Percentiles rank a stretch among this genome's conserved stretches.
Evolutionary conservation across 2,888 invertebrate species (phyloP).

Genomic region (Deroplatys truncata): DNA sequence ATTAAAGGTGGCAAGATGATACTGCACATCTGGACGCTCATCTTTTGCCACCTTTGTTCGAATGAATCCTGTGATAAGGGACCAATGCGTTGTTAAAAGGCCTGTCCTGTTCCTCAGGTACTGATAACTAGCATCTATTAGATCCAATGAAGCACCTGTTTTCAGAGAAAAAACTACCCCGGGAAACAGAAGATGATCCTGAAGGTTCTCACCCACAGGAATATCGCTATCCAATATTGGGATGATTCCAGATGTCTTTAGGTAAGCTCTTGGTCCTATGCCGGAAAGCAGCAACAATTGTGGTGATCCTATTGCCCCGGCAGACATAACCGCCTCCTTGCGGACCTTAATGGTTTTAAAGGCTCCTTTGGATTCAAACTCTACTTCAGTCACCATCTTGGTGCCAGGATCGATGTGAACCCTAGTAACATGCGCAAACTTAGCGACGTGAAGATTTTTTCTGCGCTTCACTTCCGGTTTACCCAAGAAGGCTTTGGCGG

Average conservation of each 20-base stretch:
- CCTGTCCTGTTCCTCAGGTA: constrained; percentile 49
- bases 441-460: constrained; percentile 63
- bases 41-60: constrained; percentile 36
- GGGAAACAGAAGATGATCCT: constrained; percentile 41
- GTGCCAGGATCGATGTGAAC: constrained; percentile 59
- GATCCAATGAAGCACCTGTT: neutral
- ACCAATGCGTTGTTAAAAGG: constrained; percentile 44
- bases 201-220: constrained; percentile 43
- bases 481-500: constrained; percentile 61
- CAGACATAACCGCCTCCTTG: constrained; percentile 50
- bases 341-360: constrained; percentile 40
- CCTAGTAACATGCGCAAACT: constrained; percentile 57
- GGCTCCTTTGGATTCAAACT: constrained; percentile 54
- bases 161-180: neutral
- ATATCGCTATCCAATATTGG: constrained; percentile 34
- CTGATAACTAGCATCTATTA: constrained; percentile 37
- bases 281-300: constrained; percentile 61
- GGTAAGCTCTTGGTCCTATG: constrained; percentile 46
- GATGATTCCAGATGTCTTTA: constrained; percentile 41
- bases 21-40: constrained; percentile 56
- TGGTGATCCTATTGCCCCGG: constrained; percentile 55
- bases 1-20: constrained; percentile 47
- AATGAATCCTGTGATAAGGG: constrained; percentile 24
- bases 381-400: constrained; percentile 63
- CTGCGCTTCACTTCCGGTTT: constrained; percentile 50